A percentile compares a stretch with the other conserved stretches of the same genome.
These are phyloP conservation scores for Caenorhabditis tropicalis DNA, from an alignment of 1,140 invertebrate genomes.

Conservation along the genomic window DNA sequence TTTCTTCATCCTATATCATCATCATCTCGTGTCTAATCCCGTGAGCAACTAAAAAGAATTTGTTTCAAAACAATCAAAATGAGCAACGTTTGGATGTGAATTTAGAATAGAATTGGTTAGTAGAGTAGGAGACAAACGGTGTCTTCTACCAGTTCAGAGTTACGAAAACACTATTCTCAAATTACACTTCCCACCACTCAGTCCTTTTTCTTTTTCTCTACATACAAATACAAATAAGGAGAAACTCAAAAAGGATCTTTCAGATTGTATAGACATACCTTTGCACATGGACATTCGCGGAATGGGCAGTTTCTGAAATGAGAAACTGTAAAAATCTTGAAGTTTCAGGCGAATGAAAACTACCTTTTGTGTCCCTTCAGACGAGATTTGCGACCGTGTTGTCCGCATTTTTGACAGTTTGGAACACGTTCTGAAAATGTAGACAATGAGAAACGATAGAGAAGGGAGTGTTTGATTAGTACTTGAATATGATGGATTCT, in stretches of 20 bases:
- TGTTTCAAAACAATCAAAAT: conserved; percentile 38
- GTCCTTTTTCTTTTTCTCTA: neutral
- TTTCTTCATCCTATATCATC: neutral
- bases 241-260: neutral
- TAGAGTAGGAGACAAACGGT: conserved; percentile 2
- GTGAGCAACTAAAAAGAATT: neutral
- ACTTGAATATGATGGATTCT: conserved; percentile 56
- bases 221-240: neutral
- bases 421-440: conserved; percentile 74
- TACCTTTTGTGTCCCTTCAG: conserved; percentile 74
- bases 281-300: conserved; percentile 75
- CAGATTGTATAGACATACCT: conserved; percentile 58
- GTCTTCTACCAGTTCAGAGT: conserved; percentile 38
- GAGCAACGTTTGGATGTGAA: neutral
- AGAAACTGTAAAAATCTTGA: neutral
- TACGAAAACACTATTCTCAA: conserved; percentile 44
- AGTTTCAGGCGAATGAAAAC: neutral
- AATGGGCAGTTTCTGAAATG: conserved; percentile 73
- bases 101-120: conserved; percentile 8
- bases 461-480: neutral
- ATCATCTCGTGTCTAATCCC: conserved; percentile 3
- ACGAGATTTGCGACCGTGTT: conserved; percentile 75
- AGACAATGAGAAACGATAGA: conserved; percentile 34
- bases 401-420: conserved; percentile 75
- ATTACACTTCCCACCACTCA: conserved; percentile 25